These are phyloP conservation scores for Atopsyche davidsoni DNA, from an alignment of 1,140 invertebrate species.

Conservation along the genomic window DNA sequence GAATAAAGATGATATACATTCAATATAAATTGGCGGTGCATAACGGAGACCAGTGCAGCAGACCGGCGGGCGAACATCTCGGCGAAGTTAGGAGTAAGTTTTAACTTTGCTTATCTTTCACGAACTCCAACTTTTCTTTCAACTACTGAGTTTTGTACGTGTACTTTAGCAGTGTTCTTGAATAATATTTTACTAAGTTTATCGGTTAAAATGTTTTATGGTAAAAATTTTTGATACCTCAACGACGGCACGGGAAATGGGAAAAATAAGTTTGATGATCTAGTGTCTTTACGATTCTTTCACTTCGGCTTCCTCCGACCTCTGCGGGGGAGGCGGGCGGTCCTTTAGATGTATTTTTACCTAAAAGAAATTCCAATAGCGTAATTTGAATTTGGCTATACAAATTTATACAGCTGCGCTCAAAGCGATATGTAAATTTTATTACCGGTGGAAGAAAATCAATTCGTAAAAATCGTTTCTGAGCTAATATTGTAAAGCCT, in stretches of 20 bases:
- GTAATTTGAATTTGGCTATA: too few species aligned
- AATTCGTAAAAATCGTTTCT: too few species aligned
- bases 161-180: conserved; percentile 17
- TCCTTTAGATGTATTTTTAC: too few species aligned
- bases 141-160: conserved; percentile 12
- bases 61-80: conserved; percentile 15
- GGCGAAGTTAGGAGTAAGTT: conserved; percentile 18
- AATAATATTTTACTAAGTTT: conserved; percentile 24
- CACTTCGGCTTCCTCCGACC: neutral
- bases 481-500: too few species aligned
- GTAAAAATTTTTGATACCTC: conserved; percentile 16
- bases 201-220: conserved; percentile 25
- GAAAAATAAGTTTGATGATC: conserved; percentile 1
- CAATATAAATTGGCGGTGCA: too few species aligned
- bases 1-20: too few species aligned
- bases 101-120: conserved; percentile 26
- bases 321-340: too few species aligned
- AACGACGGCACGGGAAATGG: too few species aligned
- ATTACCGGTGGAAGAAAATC: too few species aligned
- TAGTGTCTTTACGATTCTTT: conserved; percentile 4
- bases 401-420: too few species aligned
- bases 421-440: too few species aligned
- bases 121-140: conserved; percentile 15
- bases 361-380: too few species aligned
- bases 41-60: neutral